Evolutionary conservation across 1,140 invertebrate species (phyloP).

Genomic region (Bicyclus anynana): DNA sequence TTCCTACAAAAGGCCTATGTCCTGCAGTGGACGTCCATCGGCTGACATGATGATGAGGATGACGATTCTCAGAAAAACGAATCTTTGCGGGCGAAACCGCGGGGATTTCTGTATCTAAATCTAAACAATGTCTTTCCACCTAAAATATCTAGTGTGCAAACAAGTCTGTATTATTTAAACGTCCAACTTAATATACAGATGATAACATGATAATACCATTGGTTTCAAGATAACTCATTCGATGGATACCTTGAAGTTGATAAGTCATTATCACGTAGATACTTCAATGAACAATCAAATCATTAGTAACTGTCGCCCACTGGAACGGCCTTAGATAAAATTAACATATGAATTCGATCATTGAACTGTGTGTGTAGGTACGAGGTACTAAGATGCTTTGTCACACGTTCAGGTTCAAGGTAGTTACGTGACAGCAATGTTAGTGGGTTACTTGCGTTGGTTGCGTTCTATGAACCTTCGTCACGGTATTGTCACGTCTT

Average conservation of each 20-base stretch:
- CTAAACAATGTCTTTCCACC: too few relatives aligned
- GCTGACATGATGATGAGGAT: too few relatives aligned
- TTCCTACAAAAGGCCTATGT: too few relatives aligned
- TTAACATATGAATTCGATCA: conserved; percentile 1
- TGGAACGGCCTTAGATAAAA: neutral
- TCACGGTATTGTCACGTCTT: conserved; percentile 12
- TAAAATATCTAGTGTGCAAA: too few relatives aligned
- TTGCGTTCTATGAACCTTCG: conserved; percentile 5
- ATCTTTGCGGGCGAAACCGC: too few relatives aligned
- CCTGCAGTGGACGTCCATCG: too few relatives aligned
- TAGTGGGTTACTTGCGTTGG: conserved; percentile 1
- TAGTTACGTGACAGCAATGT: conserved; percentile 23
- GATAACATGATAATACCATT: neutral
- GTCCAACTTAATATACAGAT: neutral
- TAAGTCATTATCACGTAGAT: neutral
- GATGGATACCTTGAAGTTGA: neutral
- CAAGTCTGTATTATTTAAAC: too few relatives aligned
- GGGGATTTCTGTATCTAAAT: too few relatives aligned
- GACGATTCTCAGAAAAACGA: too few relatives aligned
- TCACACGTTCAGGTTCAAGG: conserved; percentile 29
- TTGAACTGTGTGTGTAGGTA: conserved; percentile 5
- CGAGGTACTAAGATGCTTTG: neutral
- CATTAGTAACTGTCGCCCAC: neutral
- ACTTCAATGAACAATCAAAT: neutral
- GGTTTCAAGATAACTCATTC: neutral